Base-by-base conservation (phyloP, 2,113 vertebrate genomes). In the Prietella phreatophila region DNA sequence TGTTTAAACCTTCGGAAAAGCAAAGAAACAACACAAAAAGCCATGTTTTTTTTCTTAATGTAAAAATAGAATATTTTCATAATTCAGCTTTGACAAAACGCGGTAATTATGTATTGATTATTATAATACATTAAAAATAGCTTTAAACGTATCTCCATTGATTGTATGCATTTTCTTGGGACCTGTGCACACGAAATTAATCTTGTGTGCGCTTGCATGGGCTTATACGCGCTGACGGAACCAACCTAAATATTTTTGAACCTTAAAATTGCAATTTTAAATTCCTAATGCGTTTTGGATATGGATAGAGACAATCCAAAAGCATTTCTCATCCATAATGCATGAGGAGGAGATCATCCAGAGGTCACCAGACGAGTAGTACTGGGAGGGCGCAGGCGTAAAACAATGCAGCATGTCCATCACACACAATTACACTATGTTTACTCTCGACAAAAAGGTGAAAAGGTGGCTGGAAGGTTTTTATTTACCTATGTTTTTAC, bases 281-380 rank as follows among this genome's bases (percentile, higher is more conserved):
- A 94, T 94, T 94, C 93, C 93, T 96, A 96, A 97, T 97, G 96
- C 94, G 95, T 95, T 95, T 95, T 97, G 96, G 96, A 97, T 97
- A 96, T 96, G 97, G 97, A 97, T 95, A 94, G 94, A 96, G 95
- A 96, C 95, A 95, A 97, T 95, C 94, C 92, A 91, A 91, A 94
- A 94, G 95, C 92, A 96, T 94, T 95, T 94, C 95, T 97, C 96
- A 97, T 99, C 96, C 96, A 98, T 99, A 97, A 98, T 98, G 96
- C 91, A 97, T 95, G 95, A 94, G 89, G 4, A 95, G 90, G 96
- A 96, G 97, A 97, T 97, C 98, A 98, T 93, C 84, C 92, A 91
- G 95, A 96, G 98, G 97, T 99, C 98, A 99, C 94, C 96, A 98
- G 97, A 97, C 98, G 90, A 92, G 95, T 91, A 88, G 86, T 88